Base-by-base conservation (phyloP, 2,888 invertebrate genomes). In the Hirtodrosophila confusa region DNA sequence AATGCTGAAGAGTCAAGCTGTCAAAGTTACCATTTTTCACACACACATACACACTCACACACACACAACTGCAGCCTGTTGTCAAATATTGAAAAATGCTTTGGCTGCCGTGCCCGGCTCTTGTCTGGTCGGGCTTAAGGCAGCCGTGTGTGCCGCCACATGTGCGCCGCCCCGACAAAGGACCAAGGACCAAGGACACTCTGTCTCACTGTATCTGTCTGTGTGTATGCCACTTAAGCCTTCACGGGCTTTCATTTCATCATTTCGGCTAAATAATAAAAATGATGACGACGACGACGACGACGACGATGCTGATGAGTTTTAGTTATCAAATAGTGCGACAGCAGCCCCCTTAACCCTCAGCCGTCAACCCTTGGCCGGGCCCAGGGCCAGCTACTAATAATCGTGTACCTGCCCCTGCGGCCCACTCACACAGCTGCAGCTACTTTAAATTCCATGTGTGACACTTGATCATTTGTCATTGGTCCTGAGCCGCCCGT, bases 381-480 rank as follows among this genome's bases (percentile, higher is more conserved):
- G 10, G 57, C 51, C 40, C 43, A 37, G 29, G 35, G 35, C 43
- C 45, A 33, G 49, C 53, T 69, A 62, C 80, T 84, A 80, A 83
- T 80, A 83, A 69, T 55, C 60, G 63, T 65, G 53, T 66, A 74
- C 66, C 65, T 63, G 61, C 62, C 74, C 54, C 69, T 56, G 54
- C 27, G 40, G 43, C 53, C 55, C 41, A 56, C 40, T 49, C 35
- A 37, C 56, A 60, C 54, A 71, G 79, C 72, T 86, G 77, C 61
- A 80, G 78, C 80, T 88, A 86, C 78, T 88, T 88, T 88, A 88
- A 88, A 88, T 88, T 88, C 88, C 82, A 80, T 75, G 82, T 79
- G 89, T 88, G 88, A 84, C 89, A 86, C 66, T 86, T 82, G 86
- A 88, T 88, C 88, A 88, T 88, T 88, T 88, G 88, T 88, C 88